Conservation (phyloP, 1,140 invertebrate species). For the Lordiphosa stackelbergi region DNA sequence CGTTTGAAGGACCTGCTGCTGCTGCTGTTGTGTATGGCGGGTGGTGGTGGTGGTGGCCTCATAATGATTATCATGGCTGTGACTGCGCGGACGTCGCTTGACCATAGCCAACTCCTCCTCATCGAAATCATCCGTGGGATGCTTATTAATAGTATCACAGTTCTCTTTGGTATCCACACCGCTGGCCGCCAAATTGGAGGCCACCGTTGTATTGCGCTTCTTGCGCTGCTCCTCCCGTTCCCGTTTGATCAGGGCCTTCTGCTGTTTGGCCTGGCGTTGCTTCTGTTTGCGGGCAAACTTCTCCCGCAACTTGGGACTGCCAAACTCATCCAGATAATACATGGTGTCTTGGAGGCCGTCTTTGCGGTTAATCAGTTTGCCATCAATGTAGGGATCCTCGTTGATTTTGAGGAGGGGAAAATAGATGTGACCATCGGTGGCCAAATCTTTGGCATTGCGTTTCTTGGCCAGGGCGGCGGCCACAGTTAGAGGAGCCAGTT, state of each 20-base stretch:
- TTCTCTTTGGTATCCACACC: slow-evolving; percentile 52
- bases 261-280: slow-evolving; percentile 57
- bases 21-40: slow-evolving; percentile 21
- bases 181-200: slow-evolving; percentile 61
- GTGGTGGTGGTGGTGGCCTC: slow-evolving; percentile 28
- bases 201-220: slow-evolving; percentile 68
- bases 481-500: slow-evolving; percentile 42
- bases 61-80: slow-evolving; percentile 63
- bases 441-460: slow-evolving; percentile 48
- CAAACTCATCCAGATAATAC: slow-evolving; percentile 76
- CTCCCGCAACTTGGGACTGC: slow-evolving; percentile 73
- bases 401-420: slow-evolving; percentile 70
- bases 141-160: slow-evolving; percentile 40
- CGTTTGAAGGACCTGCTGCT: slow-evolving; percentile 1
- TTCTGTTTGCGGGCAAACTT: slow-evolving; percentile 73
- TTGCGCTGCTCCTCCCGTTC: slow-evolving; percentile 61
- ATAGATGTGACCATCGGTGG: slow-evolving; percentile 66
- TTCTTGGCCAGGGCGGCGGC: slow-evolving; percentile 46
- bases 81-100: slow-evolving; percentile 49
- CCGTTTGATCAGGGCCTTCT: slow-evolving; percentile 54
- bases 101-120: slow-evolving; percentile 26
- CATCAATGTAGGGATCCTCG: slow-evolving; percentile 69
- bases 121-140: slow-evolving; percentile 6
- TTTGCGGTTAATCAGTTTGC: slow-evolving; percentile 73
- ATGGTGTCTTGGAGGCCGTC: slow-evolving; percentile 76